Conservation (phyloP, 1,140 invertebrate genomes). For the Eulimnadia texana region DNA sequence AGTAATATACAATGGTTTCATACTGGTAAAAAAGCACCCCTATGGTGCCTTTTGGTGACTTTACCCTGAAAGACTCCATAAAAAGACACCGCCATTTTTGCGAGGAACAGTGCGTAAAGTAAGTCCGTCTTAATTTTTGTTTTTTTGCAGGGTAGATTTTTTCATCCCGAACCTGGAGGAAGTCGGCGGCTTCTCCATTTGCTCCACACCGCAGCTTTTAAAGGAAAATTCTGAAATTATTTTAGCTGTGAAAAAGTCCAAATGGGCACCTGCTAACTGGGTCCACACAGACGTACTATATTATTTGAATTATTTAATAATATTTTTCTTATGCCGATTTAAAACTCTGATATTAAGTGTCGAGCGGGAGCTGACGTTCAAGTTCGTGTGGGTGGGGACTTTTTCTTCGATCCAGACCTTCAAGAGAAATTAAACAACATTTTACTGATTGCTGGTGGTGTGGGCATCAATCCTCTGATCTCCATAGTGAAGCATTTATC, state of each 20-base stretch:
- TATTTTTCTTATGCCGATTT: no score
- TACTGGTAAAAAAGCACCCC: no score
- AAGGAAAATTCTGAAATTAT: slow-evolving; percentile 22
- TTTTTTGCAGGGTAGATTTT: slow-evolving; percentile 28
- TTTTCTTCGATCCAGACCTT: slow-evolving; percentile 24
- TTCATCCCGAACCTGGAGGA: slow-evolving; percentile 26
- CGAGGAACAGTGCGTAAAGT: no score
- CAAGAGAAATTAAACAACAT: slow-evolving; percentile 20
- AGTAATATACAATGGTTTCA: no score
- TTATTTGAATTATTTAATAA: no score
- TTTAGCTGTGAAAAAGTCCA: slow-evolving; percentile 28
- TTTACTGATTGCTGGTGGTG: slow-evolving; percentile 31
- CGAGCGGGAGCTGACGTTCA: slow-evolving; percentile 23
- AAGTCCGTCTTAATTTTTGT: no score
- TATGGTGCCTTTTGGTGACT: no score
- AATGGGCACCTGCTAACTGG: slow-evolving; percentile 29
- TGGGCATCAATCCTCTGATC: slow-evolving; percentile 31
- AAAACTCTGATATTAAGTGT: no score
- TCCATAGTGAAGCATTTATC: slow-evolving; percentile 27
- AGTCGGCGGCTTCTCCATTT: slow-evolving; percentile 31
- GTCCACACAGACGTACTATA: slow-evolving; percentile 25
- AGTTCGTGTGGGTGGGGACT: slow-evolving; percentile 28
- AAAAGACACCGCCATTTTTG: no score
- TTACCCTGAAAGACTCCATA: no score
- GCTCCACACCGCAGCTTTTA: slow-evolving; percentile 25